Conservation (phyloP, 2,797 vertebrate genomes). For the Leuciscus waleckii region DNA sequence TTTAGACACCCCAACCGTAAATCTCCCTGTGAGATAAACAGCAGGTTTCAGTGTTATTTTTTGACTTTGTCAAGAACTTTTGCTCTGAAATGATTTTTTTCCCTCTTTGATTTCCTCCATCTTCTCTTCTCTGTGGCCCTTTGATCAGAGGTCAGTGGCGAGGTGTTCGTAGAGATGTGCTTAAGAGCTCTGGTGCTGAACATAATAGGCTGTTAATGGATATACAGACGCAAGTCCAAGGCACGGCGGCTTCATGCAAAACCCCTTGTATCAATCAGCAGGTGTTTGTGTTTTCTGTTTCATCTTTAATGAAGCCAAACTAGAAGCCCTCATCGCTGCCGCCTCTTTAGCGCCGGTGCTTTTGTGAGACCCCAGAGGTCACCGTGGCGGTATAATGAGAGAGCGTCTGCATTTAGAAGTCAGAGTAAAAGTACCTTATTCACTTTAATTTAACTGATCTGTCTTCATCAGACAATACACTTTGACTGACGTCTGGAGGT, state of each 20-base stretch:
- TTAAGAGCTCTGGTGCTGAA: slow-evolving; percentile 14
- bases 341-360: neutral
- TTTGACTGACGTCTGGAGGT: neutral
- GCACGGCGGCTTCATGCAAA: neutral
- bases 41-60: neutral
- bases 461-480: slow-evolving; percentile 10
- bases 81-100: neutral
- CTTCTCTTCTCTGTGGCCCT: slow-evolving; percentile 1
- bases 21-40: neutral
- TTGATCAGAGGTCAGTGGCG: slow-evolving; percentile 8
- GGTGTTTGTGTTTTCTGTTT: slow-evolving; percentile 44
- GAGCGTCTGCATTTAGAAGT: slow-evolving; percentile 26
- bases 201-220: slow-evolving; percentile 56
- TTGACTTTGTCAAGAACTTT: neutral
- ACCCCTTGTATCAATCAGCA: slow-evolving; percentile 44
- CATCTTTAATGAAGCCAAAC: slow-evolving; percentile 57
- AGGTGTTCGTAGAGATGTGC: slow-evolving; percentile 1
- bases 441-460: slow-evolving; percentile 4
- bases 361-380: slow-evolving; percentile 45
- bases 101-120: neutral
- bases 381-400: slow-evolving; percentile 32
- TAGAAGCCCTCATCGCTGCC: neutral
- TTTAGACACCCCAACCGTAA: neutral
- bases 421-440: slow-evolving; percentile 1
- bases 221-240: slow-evolving; percentile 43